Conservation (phyloP, 2,797 vertebrate genomes). For the Platalea minor region DNA sequence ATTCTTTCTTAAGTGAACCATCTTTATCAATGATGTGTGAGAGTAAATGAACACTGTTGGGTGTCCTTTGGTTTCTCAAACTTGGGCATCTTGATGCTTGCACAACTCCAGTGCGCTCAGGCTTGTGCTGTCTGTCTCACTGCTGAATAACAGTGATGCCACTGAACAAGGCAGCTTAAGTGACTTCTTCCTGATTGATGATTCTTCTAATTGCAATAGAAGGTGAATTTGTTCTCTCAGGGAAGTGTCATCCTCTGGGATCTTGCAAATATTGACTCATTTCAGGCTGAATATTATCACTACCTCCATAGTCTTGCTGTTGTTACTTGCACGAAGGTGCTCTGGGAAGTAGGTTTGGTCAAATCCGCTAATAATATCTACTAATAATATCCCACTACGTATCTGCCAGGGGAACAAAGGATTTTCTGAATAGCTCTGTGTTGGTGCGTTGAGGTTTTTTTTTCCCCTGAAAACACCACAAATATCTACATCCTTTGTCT, state of each 20-base stretch:
- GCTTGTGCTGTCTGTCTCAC: background rate
- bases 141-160: background rate
- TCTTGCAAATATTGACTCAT: background rate
- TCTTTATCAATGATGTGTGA: background rate
- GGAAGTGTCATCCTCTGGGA: background rate
- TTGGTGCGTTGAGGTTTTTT: background rate
- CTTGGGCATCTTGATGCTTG: background rate
- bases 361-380: background rate
- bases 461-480: background rate
- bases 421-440: background rate
- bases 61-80: background rate
- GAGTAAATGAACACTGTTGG: background rate
- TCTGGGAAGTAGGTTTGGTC: background rate
- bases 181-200: background rate
- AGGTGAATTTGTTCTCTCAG: background rate
- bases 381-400: background rate
- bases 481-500: background rate
- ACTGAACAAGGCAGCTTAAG: background rate
- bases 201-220: background rate
- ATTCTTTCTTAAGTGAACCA: background rate
- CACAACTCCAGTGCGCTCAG: background rate
- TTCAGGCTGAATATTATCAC: background rate
- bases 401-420: background rate
- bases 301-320: background rate
- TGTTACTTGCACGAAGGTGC: background rate